Evolutionary conservation across 2,888 invertebrate species (phyloP), one percentile per base, ranked within the genome.

Genomic region (Vanessa cardui): DNA sequence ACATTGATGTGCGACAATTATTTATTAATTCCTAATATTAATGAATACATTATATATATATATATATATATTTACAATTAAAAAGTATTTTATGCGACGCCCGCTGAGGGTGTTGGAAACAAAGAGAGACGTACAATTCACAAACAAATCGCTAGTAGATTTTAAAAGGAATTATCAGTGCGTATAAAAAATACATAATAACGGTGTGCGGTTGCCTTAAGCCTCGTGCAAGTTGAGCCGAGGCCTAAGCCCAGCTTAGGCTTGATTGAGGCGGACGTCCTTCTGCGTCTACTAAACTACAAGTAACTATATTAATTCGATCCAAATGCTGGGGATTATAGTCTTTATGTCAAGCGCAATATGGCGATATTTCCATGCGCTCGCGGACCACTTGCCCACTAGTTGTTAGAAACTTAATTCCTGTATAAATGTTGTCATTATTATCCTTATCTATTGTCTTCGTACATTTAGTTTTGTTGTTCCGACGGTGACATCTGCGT

Each of bases 231-330:
- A 59, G 64, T 50, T 65, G 58, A 62, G 65, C 67, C 33, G 61
- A 44, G 45, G 50, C 59, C 66, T 66, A 26, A 69, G 45, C 66
- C 60, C 58, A 64, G 70, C 68, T 72, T 66, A 70, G 49, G 33
- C 47, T 56, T 66, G 70, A 72, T 68, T 58, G 70, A 72, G 62
- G 66, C 62, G 66, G 70, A 63, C 68, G 60, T 66, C 68, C 62
- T 62, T 58, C 64, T 65, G 58, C 68, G 49, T 64, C 62, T 49
- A 59, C 69, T 46, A 54, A 58, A 68, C 68, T 47, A 56, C 50
- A 60, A 47, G 39, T 54, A 56, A 45, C 54, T 56, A 56, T 60
- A 66, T 56, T 20, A 64, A 54, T 39, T 31, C 16, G 33, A 20
- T 15, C 18, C 60, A 5, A 56, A 12, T 26, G 20, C 60, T 54